Evolutionary conservation across 2,113 vertebrate genomes (phyloP).

Genomic region (Nothobranchius furzeri): DNA sequence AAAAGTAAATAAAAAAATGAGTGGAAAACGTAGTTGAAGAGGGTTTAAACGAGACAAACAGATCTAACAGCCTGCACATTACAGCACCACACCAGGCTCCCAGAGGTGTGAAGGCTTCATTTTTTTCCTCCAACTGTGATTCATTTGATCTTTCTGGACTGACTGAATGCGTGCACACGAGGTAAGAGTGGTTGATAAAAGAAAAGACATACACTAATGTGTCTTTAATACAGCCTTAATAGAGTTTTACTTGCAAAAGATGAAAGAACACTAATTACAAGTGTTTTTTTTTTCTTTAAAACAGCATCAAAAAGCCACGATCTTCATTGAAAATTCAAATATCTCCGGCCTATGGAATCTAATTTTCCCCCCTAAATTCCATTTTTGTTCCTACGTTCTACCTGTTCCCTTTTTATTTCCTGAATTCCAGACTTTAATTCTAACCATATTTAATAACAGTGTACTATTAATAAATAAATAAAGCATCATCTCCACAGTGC

Average conservation of each 20-base stretch:
- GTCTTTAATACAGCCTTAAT: constrained; percentile 11
- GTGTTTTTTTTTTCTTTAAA: constrained; percentile 7
- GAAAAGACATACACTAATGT: constrained; percentile 3
- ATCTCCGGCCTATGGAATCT: too few species aligned
- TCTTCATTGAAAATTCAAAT: not conserved
- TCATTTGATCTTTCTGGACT: constrained; percentile 26
- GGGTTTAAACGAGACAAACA: not conserved
- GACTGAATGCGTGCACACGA: not conserved
- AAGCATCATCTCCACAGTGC: too few species aligned
- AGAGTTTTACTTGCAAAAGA: constrained; percentile 1
- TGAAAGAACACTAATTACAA: constrained; percentile 28
- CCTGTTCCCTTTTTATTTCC: too few species aligned
- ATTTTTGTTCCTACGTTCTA: too few species aligned
- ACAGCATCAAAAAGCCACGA: constrained; percentile 11
- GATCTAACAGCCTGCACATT: not conserved
- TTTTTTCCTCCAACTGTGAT: constrained; percentile 19
- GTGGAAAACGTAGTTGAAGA: not conserved
- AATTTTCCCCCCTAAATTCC: too few species aligned
- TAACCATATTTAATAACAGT: too few species aligned
- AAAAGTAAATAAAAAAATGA: not conserved
- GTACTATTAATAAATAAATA: too few species aligned
- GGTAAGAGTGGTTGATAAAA: constrained; percentile 26
- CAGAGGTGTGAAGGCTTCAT: constrained; percentile 15
- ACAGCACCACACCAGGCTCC: not conserved
- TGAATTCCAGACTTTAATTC: too few species aligned